Percentiles rank a stretch among this genome's conserved stretches.
Evolutionary conservation across 2,113 vertebrate genomes (phyloP).

Genomic region (Oreochromis spilurus): DNA sequence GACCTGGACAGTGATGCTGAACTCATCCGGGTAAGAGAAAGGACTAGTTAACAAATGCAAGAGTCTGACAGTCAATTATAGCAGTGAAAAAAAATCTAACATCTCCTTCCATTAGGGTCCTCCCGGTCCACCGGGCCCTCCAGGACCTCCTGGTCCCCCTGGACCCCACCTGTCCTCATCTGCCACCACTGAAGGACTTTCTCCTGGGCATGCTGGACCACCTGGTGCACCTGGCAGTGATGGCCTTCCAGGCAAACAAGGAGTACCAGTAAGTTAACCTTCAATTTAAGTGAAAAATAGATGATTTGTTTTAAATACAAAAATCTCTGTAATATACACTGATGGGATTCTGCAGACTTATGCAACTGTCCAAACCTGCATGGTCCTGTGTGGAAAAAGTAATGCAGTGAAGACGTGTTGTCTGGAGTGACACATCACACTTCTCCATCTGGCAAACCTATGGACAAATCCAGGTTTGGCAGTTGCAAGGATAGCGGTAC

Average conservation of each 20-base stretch:
- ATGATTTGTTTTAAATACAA: background rate
- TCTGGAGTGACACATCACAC: background rate
- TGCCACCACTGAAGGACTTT: slow-evolving; percentile 5
- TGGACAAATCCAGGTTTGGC: background rate
- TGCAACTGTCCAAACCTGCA: background rate
- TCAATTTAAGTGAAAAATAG: background rate
- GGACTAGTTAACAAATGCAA: background rate
- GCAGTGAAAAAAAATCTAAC: accelerated
- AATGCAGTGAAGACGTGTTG: background rate
- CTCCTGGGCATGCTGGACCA: slow-evolving; percentile 44
- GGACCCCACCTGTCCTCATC: slow-evolving; percentile 12
- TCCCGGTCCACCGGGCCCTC: slow-evolving; percentile 82
- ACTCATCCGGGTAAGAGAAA: slow-evolving; percentile 46
- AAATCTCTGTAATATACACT: background rate
- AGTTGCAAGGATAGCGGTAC: background rate
- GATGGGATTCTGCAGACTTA: background rate
- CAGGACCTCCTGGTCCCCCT: slow-evolving; percentile 76
- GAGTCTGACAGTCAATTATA: background rate
- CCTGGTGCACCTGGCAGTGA: slow-evolving; percentile 71
- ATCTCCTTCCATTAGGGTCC: slow-evolving; percentile 68
- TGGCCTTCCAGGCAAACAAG: slow-evolving; percentile 73
- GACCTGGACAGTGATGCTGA: slow-evolving; percentile 66
- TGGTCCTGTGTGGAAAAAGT: background rate
- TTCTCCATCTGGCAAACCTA: background rate
- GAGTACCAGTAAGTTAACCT: slow-evolving; percentile 73